Conservation (phyloP, 2,888 invertebrate genomes). For the Volucella inflata region DNA sequence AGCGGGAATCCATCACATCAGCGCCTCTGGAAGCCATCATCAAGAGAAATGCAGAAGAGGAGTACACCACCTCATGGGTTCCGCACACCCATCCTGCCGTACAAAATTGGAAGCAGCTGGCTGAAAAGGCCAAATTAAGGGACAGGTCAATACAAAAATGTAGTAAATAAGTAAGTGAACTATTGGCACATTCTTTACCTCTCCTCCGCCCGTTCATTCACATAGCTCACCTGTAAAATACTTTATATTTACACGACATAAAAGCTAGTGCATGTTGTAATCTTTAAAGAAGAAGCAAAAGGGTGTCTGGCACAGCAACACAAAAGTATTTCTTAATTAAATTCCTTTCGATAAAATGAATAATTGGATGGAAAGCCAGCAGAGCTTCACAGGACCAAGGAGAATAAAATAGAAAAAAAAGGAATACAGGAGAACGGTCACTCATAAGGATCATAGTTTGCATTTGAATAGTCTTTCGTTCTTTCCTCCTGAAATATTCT, state of each 20-base stretch:
- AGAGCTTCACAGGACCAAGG: not conserved
- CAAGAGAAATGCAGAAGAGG: too few relatives aligned
- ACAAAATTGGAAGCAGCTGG: too few relatives aligned
- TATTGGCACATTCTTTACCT: conserved; percentile 40
- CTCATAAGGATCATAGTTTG: conserved; percentile 38
- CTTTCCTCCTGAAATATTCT: not conserved
- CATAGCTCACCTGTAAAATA: conserved; percentile 41
- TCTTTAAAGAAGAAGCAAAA: conserved; percentile 1
- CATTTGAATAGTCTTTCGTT: conserved; percentile 36
- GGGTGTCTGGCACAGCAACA: conserved; percentile 48
- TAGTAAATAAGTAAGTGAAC: too few relatives aligned
- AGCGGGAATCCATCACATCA: too few relatives aligned
- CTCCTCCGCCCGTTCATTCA: conserved; percentile 28
- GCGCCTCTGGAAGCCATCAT: too few relatives aligned
- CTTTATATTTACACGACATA: not conserved
- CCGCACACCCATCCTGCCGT: too few relatives aligned
- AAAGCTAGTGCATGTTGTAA: not conserved
- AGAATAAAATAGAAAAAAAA: not conserved
- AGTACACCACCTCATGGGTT: too few relatives aligned
- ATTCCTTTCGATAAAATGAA: conserved; percentile 68
- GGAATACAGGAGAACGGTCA: not conserved
- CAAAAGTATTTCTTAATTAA: conserved; percentile 69
- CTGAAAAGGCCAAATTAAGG: too few relatives aligned
- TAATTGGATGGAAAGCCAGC: conserved; percentile 37
- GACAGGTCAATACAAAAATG: too few relatives aligned